Base-by-base conservation (phyloP, 1,140 invertebrate genomes). In the Ceratoteleas bidentatus region DNA sequence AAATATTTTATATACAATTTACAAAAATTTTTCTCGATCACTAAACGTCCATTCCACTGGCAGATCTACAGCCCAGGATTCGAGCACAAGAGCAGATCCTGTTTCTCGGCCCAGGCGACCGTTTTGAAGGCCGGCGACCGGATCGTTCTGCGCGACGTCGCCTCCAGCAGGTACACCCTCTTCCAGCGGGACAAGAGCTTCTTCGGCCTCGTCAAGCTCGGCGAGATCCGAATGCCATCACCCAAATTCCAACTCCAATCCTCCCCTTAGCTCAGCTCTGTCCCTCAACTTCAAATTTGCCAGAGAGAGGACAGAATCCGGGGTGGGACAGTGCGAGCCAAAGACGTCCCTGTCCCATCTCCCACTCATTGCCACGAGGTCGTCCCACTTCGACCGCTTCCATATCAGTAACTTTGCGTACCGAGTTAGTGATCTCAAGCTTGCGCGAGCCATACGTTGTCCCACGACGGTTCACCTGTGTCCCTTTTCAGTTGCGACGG, bases 101-200 rank as follows among this genome's bases (percentile, higher is more conserved):
- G 96, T 87, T 96, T 94, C 87, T 96, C 95, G 9, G 94, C 94
- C 6, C 94, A 94, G 11, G 92, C 94, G 8, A 93, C 94, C 5
- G 89, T 93, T 85, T 88, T 96, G 2, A 91, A 92, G 53, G 88
- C 92, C 36, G 92, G 93, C 16, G 95, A 96, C 86, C 92, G 89
- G 32, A 88, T 96, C 3, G 92, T 93, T 14, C 85, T 96, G 0
- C 92, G 93, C 61, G 96, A 96, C 80, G 92, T 95, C 4, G 94
- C 94, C 40, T 92, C 92, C 5, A 93, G 94, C 62, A 92, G 95
- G 58, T 94, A 94, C 85, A 94, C 94, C 0, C 88, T 96, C 11
- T 94, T 96, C 86, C 93, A 95, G 83, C 92, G 93, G 11, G 94
- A 94, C 54, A 96, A 96, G 86, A 96, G 95, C 81, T 96, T 96